Percentiles rank a stretch among this genome's conserved stretches.
Evolutionary conservation across 2,113 vertebrate species (phyloP).

Genomic region (Odocoileus hemionus): DNA sequence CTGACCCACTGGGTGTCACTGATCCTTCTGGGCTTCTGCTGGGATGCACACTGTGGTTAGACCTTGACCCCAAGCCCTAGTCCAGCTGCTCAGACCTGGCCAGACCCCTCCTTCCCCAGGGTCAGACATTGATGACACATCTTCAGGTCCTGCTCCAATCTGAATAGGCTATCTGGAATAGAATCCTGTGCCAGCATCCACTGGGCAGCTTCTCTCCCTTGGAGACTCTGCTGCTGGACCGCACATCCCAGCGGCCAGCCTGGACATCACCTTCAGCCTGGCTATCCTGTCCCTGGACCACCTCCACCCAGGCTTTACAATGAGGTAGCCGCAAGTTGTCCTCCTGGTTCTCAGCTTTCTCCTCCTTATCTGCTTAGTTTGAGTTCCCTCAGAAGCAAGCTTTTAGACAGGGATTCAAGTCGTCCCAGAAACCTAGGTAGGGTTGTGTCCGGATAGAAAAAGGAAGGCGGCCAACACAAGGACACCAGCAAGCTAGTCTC

Average conservation of each 20-base stretch:
- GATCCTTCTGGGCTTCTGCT: not conserved
- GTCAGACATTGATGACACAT: not conserved
- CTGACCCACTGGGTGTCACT: not conserved
- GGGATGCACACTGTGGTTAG: not conserved
- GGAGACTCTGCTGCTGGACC: not conserved
- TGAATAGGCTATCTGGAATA: not conserved
- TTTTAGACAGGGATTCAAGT: not conserved
- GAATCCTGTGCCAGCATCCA: not conserved
- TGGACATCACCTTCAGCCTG: not conserved
- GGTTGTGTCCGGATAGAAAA: not conserved
- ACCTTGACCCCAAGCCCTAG: not conserved
- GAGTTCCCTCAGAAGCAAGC: not conserved
- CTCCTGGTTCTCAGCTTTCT: not conserved
- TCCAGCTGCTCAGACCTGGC: not conserved
- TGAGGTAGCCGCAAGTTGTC: not conserved
- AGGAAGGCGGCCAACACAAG: not conserved
- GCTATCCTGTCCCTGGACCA: not conserved
- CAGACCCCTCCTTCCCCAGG: not conserved
- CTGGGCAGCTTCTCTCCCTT: not conserved
- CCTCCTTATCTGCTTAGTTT: not conserved
- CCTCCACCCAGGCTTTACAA: not conserved
- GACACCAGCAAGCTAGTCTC: not conserved
- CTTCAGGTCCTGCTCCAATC: not conserved
- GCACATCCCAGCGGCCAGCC: not conserved
- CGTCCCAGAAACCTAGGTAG: not conserved